phyloP scores from a whole-genome alignment of 2,888 invertebrate species.

The Xanthorhoe spadicearia region DNA sequence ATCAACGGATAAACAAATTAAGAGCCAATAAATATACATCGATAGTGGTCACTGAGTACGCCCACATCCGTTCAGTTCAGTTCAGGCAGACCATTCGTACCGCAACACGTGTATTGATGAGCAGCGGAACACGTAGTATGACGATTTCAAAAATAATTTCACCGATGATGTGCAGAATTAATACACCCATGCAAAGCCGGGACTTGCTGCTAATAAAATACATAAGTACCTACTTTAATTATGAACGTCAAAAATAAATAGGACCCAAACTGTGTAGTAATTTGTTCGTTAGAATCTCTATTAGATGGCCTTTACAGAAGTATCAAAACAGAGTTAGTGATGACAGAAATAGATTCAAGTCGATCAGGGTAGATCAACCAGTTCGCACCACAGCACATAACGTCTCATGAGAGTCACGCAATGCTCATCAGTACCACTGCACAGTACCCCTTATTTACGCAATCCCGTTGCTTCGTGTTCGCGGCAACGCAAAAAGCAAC shows the following conservation, averaged over 20 bases:
- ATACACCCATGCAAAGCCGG: too few relatives aligned
- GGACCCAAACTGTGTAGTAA: too few relatives aligned
- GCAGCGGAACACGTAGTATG: not conserved
- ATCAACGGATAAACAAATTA: conserved; percentile 37
- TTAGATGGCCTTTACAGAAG: too few relatives aligned
- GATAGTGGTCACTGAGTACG: conserved; percentile 21
- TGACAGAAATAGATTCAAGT: too few relatives aligned
- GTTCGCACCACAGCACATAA: conserved; percentile 7
- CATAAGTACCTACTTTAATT: too few relatives aligned
- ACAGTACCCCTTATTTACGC: conserved; percentile 19
- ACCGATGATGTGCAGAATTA: too few relatives aligned
- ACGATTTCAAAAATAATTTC: not conserved
- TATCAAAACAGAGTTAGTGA: too few relatives aligned
- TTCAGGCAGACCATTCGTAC: not conserved
- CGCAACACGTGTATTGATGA: conserved; percentile 10
- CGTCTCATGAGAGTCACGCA: conserved; percentile 26
- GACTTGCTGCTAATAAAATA: too few relatives aligned
- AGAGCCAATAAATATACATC: conserved; percentile 19
- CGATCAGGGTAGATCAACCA: not conserved
- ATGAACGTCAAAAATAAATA: too few relatives aligned
- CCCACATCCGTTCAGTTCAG: conserved; percentile 24
- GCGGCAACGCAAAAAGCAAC: conserved; percentile 13
- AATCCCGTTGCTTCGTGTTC: conserved; percentile 28
- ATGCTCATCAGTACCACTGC: conserved; percentile 21
- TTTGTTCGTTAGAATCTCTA: too few relatives aligned